Conservation (phyloP, 2,113 vertebrate genomes). For the Ciconia maguari region DNA sequence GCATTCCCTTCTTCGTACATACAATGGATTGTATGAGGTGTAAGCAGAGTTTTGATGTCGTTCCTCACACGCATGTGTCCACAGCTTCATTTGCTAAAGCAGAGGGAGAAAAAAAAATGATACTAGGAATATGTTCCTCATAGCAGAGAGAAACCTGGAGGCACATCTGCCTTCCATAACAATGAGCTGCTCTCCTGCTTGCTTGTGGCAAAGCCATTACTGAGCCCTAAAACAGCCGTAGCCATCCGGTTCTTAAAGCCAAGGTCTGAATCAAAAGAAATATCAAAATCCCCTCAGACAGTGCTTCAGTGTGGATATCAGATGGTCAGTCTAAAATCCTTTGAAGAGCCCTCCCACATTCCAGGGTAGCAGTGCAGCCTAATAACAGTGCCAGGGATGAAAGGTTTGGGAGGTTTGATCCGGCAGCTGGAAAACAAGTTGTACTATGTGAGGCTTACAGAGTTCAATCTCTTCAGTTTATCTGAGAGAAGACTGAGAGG, state of each 20-base stretch:
- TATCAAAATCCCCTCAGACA: conserved; percentile 4
- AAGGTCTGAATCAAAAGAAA: conserved; percentile 17
- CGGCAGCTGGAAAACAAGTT: conserved; percentile 17
- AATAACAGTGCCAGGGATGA: conserved; percentile 23
- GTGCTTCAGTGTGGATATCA: conserved; percentile 19
- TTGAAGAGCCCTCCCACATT: conserved; percentile 39
- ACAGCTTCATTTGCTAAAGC: background rate
- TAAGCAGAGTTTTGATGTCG: background rate
- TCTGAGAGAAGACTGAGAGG: background rate
- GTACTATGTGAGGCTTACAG: background rate
- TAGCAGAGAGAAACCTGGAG: background rate
- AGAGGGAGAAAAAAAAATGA: background rate
- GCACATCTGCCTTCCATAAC: background rate
- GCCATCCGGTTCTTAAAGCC: background rate
- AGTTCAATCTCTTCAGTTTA: background rate
- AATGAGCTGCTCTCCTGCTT: background rate
- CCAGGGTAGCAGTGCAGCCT: background rate
- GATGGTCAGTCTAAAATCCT: conserved; percentile 14
- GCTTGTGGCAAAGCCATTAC: background rate
- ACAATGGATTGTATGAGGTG: background rate
- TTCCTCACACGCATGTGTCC: background rate
- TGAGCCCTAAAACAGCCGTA: background rate
- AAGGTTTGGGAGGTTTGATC: conserved; percentile 27
- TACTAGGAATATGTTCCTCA: background rate
- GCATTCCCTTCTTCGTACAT: background rate